Evolutionary conservation across 2,113 vertebrate genomes (phyloP).

Genomic region (Oreocharis arfaki): DNA sequence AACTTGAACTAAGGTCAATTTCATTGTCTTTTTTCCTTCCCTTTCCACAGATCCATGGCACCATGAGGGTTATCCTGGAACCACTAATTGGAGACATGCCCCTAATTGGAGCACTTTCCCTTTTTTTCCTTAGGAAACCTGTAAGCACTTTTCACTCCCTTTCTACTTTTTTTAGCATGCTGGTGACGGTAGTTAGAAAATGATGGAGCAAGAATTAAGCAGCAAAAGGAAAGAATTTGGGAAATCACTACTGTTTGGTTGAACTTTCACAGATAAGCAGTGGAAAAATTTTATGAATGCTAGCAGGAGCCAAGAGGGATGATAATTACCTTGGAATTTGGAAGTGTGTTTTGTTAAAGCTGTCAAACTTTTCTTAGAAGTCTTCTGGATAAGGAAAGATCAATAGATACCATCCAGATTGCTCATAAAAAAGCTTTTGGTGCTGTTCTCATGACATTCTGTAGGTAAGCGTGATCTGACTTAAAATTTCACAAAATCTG

Average conservation of each 20-base stretch:
- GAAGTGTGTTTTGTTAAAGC: not conserved
- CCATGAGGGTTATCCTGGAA: constrained; percentile 93
- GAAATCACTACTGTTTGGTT: not conserved
- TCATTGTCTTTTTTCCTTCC: not conserved
- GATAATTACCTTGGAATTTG: not conserved
- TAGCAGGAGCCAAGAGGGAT: not conserved
- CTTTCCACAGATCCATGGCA: constrained; percentile 85
- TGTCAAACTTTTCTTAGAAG: not conserved
- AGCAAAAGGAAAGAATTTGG: not conserved
- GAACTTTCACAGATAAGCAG: not conserved
- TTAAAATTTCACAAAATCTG: not conserved
- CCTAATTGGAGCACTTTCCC: constrained; percentile 87
- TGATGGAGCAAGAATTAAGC: not conserved
- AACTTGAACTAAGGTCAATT: not conserved
- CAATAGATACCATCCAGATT: not conserved
- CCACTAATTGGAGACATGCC: constrained; percentile 95
- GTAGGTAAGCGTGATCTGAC: not conserved
- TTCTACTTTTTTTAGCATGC: not conserved
- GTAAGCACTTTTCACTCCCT: constrained; percentile 69
- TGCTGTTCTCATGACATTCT: not conserved
- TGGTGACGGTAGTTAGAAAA: not conserved
- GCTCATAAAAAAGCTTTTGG: not conserved
- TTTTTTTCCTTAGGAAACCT: constrained; percentile 96
- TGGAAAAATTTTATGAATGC: not conserved
- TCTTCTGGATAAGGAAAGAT: not conserved